Base-by-base conservation (phyloP, 2,113 vertebrate genomes). In the Otis tarda region DNA sequence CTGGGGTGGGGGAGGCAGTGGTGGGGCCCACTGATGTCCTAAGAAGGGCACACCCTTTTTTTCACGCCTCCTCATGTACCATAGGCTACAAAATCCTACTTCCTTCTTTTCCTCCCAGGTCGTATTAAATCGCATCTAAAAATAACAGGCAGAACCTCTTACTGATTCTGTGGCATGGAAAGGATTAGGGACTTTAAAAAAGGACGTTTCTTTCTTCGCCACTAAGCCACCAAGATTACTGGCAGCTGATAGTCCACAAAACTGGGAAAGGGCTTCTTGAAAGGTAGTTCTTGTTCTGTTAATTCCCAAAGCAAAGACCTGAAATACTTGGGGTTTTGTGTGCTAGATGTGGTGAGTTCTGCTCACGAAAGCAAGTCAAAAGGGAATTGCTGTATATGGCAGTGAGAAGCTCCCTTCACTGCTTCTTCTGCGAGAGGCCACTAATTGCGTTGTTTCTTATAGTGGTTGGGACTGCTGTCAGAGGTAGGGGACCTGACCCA, bases 61-160 rank as follows among this genome's bases (percentile, higher is more conserved):
- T 94, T 97, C 95, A 95, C 25, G 56, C 91, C 97, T 90, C 92
- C 52, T 89, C 22, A 13, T 97, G 78, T 93, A 97, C 97, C 95
- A 96, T 96, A 86, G 96, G 97, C 97, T 97, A 97, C 95, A 94
- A 75, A 97, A 97, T 97, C 94, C 71, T 93, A 10, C 82, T 97
- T 95, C 93, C 93, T 95, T 94, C 89, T 97, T 83, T 88, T 87
- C 91, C 77, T 94, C 89, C 57, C 39, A 83, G 82, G 55, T 96
- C 80, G 21, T 79, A 92, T 73, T 95, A 93, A 96, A 97, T 80
- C 76, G 33, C 85, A 89, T 84, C 87, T 97, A 82, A 96, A 97
- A 97, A 96, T 97, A 95, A 92, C 78, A 90, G 53, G 8, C 92
- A 90, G 71, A 86, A 81, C 80, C 64, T 90, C 56, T 65, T 95